Evolutionary conservation across 2,888 invertebrate genomes (phyloP), one percentile per base, ranked within the genome.

Genomic region (Tetranychus piercei): DNA sequence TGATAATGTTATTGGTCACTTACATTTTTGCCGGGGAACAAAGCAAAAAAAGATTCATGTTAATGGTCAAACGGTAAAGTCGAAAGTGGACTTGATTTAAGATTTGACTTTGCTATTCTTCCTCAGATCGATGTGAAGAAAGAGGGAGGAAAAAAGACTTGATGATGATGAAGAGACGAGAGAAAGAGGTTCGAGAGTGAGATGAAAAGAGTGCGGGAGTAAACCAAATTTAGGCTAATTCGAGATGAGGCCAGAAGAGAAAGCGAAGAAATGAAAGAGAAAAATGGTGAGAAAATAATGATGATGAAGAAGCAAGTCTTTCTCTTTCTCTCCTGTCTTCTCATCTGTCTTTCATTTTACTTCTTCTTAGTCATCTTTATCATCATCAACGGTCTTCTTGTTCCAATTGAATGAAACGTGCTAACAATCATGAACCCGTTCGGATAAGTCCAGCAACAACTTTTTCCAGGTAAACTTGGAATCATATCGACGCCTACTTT

Each of bases 61-160:
- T 55, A 55, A 55, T 55, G 55, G 55, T 55, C 55, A 55, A 55
- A 55, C 55, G 55, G 55, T 55, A 55, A 55, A 55, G 55, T 55
- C 55, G 55, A 55, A 55, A 55, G 55, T 55, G 55, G 55, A 55
- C 55, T 55, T 55, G 55, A 55, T 55, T 55, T 7, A 15, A 9
- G 55, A 55, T 55, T 55, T 9, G 15, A 15, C 15, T 15, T 55
- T 9, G 15, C 55, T 55, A 55, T 55, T 55, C 55, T 55, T 55
- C 9, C 34, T 34, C 55, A 55, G 55, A 55, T 55, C 55, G 15
- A 15, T 55, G 55, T 55, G 55, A 55, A 34, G 55, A 55, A 55
- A 55, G 55, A 55, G 55, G 55, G 55, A 55, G 55, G 55, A 15
- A 15, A 55, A 34, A 34, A 1, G 34, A 34, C 34, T 34, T 55